These are phyloP conservation scores for Petrocephalus schoutedeni DNA, from an alignment of 2,797 vertebrate species.

Conservation along the genomic window DNA sequence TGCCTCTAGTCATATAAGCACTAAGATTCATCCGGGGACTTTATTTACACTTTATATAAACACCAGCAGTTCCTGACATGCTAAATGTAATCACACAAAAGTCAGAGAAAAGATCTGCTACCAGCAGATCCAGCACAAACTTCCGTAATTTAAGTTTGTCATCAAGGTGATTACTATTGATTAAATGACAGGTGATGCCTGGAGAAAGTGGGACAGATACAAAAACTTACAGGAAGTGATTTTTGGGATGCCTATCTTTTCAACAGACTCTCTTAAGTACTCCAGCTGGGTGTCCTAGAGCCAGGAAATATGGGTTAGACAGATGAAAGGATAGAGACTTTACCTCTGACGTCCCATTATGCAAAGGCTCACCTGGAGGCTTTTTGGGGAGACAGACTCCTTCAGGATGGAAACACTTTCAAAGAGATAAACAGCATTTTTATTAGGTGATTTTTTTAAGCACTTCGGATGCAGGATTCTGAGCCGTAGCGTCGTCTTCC, in stretches of 20 bases:
- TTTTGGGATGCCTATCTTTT: conserved; percentile 63
- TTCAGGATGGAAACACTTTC: conserved; percentile 48
- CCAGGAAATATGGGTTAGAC: conserved; percentile 24
- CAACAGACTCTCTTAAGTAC: conserved; percentile 61
- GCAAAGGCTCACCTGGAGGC: conserved; percentile 30
- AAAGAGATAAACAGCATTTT: conserved; percentile 13
- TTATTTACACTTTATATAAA: neutral
- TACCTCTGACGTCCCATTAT: neutral
- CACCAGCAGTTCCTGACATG: neutral
- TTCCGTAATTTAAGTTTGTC: neutral
- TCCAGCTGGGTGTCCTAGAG: conserved; percentile 45
- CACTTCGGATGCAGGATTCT: neutral
- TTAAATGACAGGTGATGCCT: neutral
- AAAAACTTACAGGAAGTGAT: conserved; percentile 65
- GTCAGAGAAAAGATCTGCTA: neutral
- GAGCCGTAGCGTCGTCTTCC: neutral
- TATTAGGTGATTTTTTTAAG: neutral
- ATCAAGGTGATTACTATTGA: neutral
- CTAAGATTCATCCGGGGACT: neutral
- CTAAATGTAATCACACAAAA: neutral
- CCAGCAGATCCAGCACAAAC: neutral
- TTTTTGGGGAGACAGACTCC: conserved; percentile 32
- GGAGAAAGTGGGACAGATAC: neutral
- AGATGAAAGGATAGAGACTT: neutral
- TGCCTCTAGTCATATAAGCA: neutral